phyloP scores from a whole-genome alignment of 2,113 vertebrate genomes.

The Columba livia region DNA sequence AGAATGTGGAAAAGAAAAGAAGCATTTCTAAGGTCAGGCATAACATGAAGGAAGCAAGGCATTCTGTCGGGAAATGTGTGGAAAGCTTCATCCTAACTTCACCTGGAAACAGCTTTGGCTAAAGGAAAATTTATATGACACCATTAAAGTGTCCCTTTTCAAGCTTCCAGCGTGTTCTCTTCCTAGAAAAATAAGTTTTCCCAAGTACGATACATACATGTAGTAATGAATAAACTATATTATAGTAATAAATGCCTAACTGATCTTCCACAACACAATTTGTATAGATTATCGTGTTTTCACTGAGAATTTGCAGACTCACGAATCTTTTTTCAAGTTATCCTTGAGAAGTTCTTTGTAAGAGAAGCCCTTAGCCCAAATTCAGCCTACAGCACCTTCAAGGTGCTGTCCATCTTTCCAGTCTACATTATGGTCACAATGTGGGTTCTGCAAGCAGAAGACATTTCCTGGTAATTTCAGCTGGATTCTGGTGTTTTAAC shows the following conservation, averaged over 20 bases:
- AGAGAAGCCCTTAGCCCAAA: background rate
- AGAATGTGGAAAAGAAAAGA: background rate
- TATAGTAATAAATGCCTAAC: background rate
- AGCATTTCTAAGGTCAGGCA: background rate
- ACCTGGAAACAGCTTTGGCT: background rate
- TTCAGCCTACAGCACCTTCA: background rate
- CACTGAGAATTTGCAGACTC: background rate
- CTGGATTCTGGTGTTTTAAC: background rate
- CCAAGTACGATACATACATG: background rate
- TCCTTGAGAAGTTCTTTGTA: background rate
- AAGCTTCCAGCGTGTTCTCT: background rate
- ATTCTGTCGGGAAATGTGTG: background rate
- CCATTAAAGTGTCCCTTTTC: background rate
- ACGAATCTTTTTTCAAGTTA: background rate
- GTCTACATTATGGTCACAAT: background rate
- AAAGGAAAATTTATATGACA: background rate
- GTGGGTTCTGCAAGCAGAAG: background rate
- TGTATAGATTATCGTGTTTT: background rate
- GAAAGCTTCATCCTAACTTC: slow-evolving; percentile 11
- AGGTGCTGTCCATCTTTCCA: background rate
- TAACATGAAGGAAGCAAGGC: background rate
- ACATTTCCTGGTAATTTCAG: background rate
- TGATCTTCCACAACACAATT: background rate
- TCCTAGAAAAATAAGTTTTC: background rate
- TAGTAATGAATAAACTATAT: background rate